Conservation (phyloP, 2,888 invertebrate species). For the Caenorhabditis virilis region DNA sequence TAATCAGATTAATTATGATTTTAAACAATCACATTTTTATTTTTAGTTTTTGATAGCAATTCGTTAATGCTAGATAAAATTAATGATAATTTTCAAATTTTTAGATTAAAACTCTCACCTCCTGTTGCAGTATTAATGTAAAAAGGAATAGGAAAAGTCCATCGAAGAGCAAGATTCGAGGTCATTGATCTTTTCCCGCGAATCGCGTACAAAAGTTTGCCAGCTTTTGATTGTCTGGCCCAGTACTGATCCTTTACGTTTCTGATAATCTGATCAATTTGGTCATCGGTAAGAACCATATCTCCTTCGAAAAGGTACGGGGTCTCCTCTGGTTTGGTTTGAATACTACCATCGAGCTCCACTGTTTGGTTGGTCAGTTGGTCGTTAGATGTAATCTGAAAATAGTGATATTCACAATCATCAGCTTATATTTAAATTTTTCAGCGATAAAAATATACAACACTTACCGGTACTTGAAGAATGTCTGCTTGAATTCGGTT, state of each 20-base stretch:
- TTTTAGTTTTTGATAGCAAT: background rate
- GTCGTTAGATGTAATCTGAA: slow-evolving; percentile 2
- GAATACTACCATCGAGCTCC: background rate
- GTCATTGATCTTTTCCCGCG: slow-evolving; percentile 50
- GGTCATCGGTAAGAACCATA: slow-evolving; percentile 58
- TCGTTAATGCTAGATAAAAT: background rate
- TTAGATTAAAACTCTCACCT: slow-evolving; percentile 20
- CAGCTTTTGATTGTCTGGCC: slow-evolving; percentile 26
- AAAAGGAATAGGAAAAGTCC: slow-evolving; percentile 57
- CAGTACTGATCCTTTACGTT: slow-evolving; percentile 44
- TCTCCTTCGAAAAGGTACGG: slow-evolving; percentile 66
- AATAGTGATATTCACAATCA: no score
- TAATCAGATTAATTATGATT: slow-evolving; percentile 1
- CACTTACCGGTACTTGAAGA: slow-evolving; percentile 20
- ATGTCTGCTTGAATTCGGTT: slow-evolving; percentile 43
- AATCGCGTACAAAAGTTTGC: slow-evolving; percentile 16
- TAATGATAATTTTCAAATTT: background rate
- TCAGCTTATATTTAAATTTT: no score
- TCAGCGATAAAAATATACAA: no score
- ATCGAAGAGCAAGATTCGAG: slow-evolving; percentile 35
- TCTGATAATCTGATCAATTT: slow-evolving; percentile 49
- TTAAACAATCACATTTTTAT: no score
- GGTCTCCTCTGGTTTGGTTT: slow-evolving; percentile 41
- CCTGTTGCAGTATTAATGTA: slow-evolving; percentile 50
- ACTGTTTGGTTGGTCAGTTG: background rate